Percentiles rank a stretch among this genome's conserved stretches.
Conservation (phyloP, 2,113 vertebrate genomes). For the Sphaerodactylus townsendi region DNA sequence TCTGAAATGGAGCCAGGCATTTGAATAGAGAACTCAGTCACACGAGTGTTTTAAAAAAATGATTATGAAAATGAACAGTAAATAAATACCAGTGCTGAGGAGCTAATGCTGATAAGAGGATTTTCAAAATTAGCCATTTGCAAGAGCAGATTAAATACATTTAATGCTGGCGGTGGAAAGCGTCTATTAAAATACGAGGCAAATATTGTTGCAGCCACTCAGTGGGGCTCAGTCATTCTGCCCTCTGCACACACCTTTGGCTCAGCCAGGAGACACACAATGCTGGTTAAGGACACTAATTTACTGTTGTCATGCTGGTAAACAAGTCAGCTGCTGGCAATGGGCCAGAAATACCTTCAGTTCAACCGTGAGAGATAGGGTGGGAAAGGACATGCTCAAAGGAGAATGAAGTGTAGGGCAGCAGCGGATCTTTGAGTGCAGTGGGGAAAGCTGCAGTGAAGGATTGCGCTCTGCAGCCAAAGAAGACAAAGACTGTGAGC, state of each 20-base stretch:
- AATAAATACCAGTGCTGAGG: constrained; percentile 79
- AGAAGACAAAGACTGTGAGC: not conserved
- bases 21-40: constrained; percentile 31
- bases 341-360: constrained; percentile 27
- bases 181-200: constrained; percentile 47
- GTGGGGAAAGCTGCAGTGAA: accelerated
- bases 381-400: not conserved
- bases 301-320: constrained; percentile 45
- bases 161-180: constrained; percentile 50
- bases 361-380: constrained; percentile 15
- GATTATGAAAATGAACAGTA: constrained; percentile 77
- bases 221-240: constrained; percentile 23
- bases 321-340: constrained; percentile 57
- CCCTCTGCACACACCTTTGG: constrained; percentile 17
- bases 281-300: constrained; percentile 53
- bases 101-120: constrained; percentile 81
- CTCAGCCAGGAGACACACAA: constrained; percentile 5
- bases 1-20: constrained; percentile 24
- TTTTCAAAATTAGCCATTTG: constrained; percentile 82
- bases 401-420: not conserved
- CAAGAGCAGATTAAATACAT: constrained; percentile 72
- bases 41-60: constrained; percentile 13
- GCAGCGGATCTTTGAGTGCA: not conserved
- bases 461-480: not conserved
- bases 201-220: constrained; percentile 48